phyloP scores from a whole-genome alignment of 2,113 vertebrate species.

The Syrmaticus mikado region DNA sequence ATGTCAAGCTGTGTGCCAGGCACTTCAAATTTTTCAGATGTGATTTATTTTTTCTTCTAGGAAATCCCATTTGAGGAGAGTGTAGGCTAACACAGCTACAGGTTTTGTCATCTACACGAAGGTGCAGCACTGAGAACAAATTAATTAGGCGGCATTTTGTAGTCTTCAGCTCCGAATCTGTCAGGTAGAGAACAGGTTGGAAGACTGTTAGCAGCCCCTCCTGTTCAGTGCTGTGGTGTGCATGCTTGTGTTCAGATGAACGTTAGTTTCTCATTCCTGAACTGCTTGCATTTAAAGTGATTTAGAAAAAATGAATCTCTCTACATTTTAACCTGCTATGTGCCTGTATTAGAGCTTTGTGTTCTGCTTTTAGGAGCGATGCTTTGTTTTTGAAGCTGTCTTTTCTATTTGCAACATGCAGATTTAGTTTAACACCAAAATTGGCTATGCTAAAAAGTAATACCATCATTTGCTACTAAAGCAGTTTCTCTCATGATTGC shows the following conservation, averaged over 20 bases:
- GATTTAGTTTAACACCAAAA: not conserved
- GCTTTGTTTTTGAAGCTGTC: not conserved
- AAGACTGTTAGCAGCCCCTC: fast-evolving
- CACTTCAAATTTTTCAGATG: not conserved
- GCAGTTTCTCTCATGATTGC: not conserved
- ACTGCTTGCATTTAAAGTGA: not conserved
- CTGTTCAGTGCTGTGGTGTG: not conserved
- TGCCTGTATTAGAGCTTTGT: not conserved
- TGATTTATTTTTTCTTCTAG: not conserved
- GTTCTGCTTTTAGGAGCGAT: not conserved
- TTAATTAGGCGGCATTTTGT: not conserved
- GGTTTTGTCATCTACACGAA: not conserved
- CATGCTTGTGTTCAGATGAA: fast-evolving
- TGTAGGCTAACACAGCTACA: not conserved
- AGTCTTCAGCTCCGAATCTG: fast-evolving
- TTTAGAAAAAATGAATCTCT: not conserved
- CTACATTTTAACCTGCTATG: not conserved
- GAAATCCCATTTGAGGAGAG: not conserved
- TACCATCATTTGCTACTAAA: fast-evolving
- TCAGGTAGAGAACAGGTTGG: not conserved
- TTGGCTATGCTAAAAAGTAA: not conserved
- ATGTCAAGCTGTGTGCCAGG: not conserved
- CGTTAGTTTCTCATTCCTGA: not conserved
- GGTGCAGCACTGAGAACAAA: not conserved
- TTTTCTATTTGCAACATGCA: fast-evolving